Evolutionary conservation across 2,888 invertebrate species (phyloP).

Genomic region (Hirtodrosophila trivittata): DNA sequence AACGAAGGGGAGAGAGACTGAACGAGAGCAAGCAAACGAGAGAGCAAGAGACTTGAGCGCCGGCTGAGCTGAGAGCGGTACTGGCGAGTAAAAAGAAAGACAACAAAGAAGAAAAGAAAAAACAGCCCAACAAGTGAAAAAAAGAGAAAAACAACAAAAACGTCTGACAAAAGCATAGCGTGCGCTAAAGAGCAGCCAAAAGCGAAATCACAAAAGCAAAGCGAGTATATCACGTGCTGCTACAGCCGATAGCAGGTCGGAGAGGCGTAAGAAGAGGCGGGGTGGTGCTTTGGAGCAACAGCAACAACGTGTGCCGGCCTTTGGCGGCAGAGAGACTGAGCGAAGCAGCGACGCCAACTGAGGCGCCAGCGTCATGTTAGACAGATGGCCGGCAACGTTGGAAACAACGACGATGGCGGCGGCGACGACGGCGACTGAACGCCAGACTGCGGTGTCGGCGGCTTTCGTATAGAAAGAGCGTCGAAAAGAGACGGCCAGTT

Average conservation of each 20-base stretch:
- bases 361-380: conserved; percentile 59
- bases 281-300: conserved; percentile 35
- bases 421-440: conserved; percentile 38
- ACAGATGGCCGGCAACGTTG: conserved; percentile 59
- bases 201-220: conserved; percentile 74
- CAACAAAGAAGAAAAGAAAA: conserved; percentile 62
- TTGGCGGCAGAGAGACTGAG: conserved; percentile 74
- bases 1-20: conserved; percentile 21
- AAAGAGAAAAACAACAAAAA: conserved; percentile 62
- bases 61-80: conserved; percentile 23
- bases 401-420: conserved; percentile 21
- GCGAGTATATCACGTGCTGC: conserved; percentile 77
- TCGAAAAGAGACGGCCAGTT: conserved; percentile 52
- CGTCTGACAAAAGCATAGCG: conserved; percentile 63
- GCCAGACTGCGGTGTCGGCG: conserved; percentile 40
- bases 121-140: conserved; percentile 77
- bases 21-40: conserved; percentile 24
- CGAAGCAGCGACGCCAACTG: conserved; percentile 36
- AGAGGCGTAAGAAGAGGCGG: conserved; percentile 6
- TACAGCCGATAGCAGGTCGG: conserved; percentile 31
- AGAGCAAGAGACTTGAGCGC: conserved; percentile 30
- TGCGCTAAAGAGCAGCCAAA: conserved; percentile 70
- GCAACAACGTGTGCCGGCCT: conserved; percentile 73
- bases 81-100: conserved; percentile 51
- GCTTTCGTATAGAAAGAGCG: conserved; percentile 73